Conservation (phyloP, 2,888 invertebrate genomes). For the Gryllus longicercus region DNA sequence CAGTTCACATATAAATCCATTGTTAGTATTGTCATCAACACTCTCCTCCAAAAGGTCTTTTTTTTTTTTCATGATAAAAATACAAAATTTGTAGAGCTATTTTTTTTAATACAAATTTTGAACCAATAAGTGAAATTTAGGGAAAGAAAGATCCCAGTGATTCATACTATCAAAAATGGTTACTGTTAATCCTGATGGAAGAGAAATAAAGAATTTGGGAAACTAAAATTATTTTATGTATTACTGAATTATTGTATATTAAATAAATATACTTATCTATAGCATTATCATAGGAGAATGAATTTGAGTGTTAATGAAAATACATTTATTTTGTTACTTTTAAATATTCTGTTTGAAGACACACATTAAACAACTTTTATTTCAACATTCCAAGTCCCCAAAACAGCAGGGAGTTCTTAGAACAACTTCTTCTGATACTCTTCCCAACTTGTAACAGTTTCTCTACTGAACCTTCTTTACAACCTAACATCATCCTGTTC, state of each 20-base stretch:
- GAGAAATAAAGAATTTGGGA: neutral
- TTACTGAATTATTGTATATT: neutral
- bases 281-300: no score
- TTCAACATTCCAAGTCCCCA: neutral
- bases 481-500: neutral
- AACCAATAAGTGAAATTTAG: neutral
- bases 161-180: neutral
- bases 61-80: no score
- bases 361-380: constrained; percentile 17
- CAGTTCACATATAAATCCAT: constrained; percentile 4
- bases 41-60: neutral
- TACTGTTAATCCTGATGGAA: neutral
- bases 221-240: neutral
- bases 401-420: neutral
- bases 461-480: neutral
- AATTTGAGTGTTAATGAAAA: neutral
- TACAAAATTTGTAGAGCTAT: no score
- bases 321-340: constrained; percentile 3
- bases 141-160: neutral
- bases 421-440: constrained; percentile 17
- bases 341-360: neutral
- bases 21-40: neutral
- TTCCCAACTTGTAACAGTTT: neutral
- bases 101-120: no score
- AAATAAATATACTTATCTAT: no score